Evolutionary conservation across 2,797 vertebrate species (phyloP).

Genomic region (Antennarius maculatus): DNA sequence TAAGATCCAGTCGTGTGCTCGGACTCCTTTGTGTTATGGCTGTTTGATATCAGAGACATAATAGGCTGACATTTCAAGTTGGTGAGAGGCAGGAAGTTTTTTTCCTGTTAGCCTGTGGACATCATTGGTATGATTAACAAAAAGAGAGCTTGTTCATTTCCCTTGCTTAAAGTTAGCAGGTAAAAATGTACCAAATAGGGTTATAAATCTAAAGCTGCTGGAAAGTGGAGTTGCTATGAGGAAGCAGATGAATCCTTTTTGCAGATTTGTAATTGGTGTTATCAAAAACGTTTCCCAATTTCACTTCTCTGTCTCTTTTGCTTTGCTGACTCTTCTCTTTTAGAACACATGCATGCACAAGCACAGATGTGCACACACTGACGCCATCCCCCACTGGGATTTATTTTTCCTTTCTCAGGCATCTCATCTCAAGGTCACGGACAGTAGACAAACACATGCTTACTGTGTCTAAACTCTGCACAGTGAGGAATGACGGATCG

Average conservation of each 20-base stretch:
- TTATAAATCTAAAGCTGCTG: not conserved
- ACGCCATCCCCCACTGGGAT: slow-evolving; percentile 47
- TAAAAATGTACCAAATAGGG: not conserved
- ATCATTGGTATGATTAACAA: not conserved
- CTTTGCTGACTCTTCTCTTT: slow-evolving; percentile 21
- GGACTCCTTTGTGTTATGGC: not conserved
- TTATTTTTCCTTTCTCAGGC: slow-evolving; percentile 62
- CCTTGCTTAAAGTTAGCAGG: not conserved
- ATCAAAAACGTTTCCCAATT: slow-evolving; percentile 31
- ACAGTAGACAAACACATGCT: slow-evolving; percentile 39
- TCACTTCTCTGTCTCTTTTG: slow-evolving; percentile 29
- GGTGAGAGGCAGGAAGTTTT: not conserved
- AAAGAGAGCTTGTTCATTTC: not conserved
- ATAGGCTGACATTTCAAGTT: slow-evolving; percentile 1
- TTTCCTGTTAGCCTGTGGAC: not conserved
- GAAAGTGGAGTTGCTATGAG: not conserved
- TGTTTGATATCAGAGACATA: not conserved
- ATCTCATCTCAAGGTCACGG: slow-evolving; percentile 66
- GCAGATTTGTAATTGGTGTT: not conserved
- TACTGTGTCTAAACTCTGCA: slow-evolving; percentile 28
- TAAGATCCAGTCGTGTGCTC: not conserved
- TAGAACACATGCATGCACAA: not conserved
- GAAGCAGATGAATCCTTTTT: not conserved
- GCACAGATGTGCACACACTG: slow-evolving; percentile 21
- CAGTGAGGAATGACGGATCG: slow-evolving; percentile 5